Conservation (phyloP, 2,797 vertebrate genomes). For the Paguma larvata region DNA sequence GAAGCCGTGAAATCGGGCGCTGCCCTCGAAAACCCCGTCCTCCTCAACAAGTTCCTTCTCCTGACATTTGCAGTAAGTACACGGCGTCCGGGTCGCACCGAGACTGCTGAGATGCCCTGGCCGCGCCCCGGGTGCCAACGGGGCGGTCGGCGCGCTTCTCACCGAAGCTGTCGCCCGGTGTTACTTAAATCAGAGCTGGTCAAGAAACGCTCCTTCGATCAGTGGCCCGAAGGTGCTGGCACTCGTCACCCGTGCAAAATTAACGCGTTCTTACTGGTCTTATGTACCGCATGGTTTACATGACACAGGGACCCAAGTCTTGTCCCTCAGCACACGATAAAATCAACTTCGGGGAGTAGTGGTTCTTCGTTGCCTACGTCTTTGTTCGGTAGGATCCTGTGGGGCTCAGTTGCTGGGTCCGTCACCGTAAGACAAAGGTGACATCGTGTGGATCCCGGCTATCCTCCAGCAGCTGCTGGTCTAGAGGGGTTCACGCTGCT, state of each 20-base stretch:
- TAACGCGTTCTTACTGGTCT: background rate
- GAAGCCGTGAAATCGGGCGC: constrained; percentile 93
- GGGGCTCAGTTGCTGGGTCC: background rate
- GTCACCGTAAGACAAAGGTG: background rate
- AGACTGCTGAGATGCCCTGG: background rate
- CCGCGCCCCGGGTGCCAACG: background rate
- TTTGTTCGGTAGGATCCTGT: background rate
- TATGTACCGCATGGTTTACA: background rate
- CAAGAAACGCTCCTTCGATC: background rate
- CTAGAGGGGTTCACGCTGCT: background rate
- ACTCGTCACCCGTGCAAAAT: background rate
- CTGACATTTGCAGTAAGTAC: constrained; percentile 96
- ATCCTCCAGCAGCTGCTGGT: background rate
- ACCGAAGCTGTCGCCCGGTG: background rate
- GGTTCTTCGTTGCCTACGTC: background rate
- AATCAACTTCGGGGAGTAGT: background rate
- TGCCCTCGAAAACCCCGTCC: constrained; percentile 93
- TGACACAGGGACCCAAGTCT: background rate
- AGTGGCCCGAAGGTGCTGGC: background rate
- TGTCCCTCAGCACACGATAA: background rate
- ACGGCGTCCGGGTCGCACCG: rapidly evolving
- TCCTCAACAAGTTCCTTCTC: constrained; percentile 95
- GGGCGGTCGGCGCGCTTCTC: background rate
- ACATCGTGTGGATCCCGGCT: background rate
- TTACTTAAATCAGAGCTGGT: background rate